Percentiles rank a stretch among this genome's conserved stretches.
Conservation (phyloP, 2,888 invertebrate species). For the Luperina testacea region DNA sequence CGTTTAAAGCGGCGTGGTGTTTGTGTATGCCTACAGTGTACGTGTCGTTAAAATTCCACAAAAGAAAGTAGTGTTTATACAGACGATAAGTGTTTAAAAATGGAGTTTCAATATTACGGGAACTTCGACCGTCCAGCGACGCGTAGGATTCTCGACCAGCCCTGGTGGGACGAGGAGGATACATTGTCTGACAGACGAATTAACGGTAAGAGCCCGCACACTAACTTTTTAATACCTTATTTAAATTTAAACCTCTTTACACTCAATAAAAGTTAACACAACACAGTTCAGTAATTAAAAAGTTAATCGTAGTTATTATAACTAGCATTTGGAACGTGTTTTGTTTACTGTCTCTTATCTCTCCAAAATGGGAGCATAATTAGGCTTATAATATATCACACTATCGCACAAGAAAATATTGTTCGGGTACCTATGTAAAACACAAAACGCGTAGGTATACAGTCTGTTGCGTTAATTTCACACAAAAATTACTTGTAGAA, state of each 20-base stretch:
- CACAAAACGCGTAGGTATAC: slow-evolving; percentile 19
- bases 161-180: slow-evolving; percentile 88
- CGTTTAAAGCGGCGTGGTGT: slow-evolving; percentile 79
- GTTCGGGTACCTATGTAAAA: slow-evolving; percentile 34
- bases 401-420: slow-evolving; percentile 45
- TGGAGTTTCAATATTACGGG: slow-evolving; percentile 88
- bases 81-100: slow-evolving; percentile 63
- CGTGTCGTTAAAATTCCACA: slow-evolving; percentile 64
- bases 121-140: slow-evolving; percentile 80
- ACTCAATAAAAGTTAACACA: slow-evolving; percentile 8
- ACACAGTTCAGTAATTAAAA: slow-evolving; percentile 29
- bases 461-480: slow-evolving; percentile 36
- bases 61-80: slow-evolving; percentile 53
- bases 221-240: slow-evolving; percentile 22
- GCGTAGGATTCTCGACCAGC: slow-evolving; percentile 80
- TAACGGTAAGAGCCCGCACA: slow-evolving; percentile 78
- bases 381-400: slow-evolving; percentile 41
- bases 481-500: slow-evolving; percentile 26
- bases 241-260: slow-evolving; percentile 22
- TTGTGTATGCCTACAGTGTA: slow-evolving; percentile 65
- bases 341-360: slow-evolving; percentile 60
- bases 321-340: slow-evolving; percentile 6
- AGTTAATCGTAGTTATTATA: slow-evolving; percentile 28
- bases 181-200: slow-evolving; percentile 84
- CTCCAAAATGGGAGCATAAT: slow-evolving; percentile 50